Evolutionary conservation across 2,113 vertebrate species (phyloP).

Genomic region (Zosterops pallidus): DNA sequence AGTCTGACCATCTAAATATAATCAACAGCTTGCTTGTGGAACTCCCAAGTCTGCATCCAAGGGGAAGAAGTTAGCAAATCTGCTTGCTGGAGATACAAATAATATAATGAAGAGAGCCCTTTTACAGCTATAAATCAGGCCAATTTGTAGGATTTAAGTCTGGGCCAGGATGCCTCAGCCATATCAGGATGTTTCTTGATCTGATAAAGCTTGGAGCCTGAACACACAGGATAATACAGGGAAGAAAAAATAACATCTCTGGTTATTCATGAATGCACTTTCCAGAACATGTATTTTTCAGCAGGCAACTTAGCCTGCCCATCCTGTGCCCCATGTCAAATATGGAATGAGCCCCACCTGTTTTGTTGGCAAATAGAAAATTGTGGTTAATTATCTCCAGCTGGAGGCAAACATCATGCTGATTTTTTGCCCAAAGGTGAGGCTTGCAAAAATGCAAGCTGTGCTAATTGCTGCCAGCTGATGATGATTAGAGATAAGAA

Average conservation of each 20-base stretch:
- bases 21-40: not conserved
- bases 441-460: not conserved
- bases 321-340: not conserved
- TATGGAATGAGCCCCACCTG: not conserved
- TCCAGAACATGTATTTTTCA: not conserved
- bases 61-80: not conserved
- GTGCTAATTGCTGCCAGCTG: not conserved
- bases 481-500: not conserved
- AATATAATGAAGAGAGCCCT: not conserved
- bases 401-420: not conserved
- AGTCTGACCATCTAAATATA: not conserved
- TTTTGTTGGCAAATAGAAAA: not conserved
- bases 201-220: not conserved
- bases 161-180: not conserved
- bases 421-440: not conserved
- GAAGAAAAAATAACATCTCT: not conserved
- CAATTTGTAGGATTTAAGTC: not conserved
- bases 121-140: not conserved
- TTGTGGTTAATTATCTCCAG: not conserved
- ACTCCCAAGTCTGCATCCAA: not conserved
- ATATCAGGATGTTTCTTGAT: not conserved
- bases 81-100: not conserved
- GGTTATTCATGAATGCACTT: not conserved
- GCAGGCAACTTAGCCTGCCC: not conserved
- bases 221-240: not conserved